These are phyloP conservation scores for Peromyscus californicus DNA, from an alignment of 2,113 vertebrate genomes.

Conservation along the genomic window DNA sequence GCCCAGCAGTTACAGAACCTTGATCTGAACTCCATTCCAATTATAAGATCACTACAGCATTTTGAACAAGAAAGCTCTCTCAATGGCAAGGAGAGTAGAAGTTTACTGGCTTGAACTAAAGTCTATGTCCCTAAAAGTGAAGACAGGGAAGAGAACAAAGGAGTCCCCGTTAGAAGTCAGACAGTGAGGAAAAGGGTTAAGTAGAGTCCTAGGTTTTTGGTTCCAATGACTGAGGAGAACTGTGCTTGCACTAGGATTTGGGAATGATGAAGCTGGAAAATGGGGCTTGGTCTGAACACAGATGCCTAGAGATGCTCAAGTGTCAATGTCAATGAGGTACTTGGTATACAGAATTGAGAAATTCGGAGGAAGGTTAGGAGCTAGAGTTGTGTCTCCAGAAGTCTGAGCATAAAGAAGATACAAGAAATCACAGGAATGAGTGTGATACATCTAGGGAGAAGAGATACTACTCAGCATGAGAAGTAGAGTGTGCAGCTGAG, in stretches of 20 bases:
- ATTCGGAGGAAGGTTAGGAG: background rate
- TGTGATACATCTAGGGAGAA: background rate
- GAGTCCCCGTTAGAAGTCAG: background rate
- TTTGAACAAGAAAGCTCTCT: constrained; percentile 7
- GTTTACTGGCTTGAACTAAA: background rate
- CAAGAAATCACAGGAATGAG: background rate
- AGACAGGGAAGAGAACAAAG: background rate
- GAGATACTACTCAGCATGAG: background rate
- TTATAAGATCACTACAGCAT: background rate
- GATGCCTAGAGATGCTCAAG: background rate
- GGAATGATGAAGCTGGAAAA: background rate
- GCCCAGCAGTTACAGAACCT: background rate
- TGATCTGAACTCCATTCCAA: background rate
- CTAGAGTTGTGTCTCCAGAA: background rate
- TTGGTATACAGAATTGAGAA: background rate
- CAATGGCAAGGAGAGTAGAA: background rate
- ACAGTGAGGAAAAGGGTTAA: background rate
- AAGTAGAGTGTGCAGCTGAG: background rate
- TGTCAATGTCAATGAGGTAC: background rate
- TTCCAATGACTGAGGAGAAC: background rate
- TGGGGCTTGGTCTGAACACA: background rate
- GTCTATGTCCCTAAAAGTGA: background rate
- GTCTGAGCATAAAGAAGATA: background rate
- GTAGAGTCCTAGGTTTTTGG: background rate
- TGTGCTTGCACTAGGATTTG: background rate